These are phyloP conservation scores for Heliothis peltigera DNA, from an alignment of 2,888 invertebrate species.

Conservation along the genomic window DNA sequence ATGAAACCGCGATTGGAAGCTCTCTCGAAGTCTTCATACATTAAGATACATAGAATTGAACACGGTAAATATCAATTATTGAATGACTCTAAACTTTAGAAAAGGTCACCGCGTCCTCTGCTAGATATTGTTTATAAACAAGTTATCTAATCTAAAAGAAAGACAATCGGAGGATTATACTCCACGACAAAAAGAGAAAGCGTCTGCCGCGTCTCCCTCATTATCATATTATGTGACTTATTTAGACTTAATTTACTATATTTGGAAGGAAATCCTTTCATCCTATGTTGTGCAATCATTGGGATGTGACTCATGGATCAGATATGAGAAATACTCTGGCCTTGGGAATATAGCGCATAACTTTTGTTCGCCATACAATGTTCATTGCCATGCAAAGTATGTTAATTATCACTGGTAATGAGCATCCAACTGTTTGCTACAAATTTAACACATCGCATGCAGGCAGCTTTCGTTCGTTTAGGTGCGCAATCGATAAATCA, in stretches of 20 bases:
- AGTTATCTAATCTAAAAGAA: conserved; percentile 13
- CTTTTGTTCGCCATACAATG: conserved; percentile 67
- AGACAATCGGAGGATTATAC: conserved; percentile 20
- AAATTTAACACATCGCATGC: conserved; percentile 66
- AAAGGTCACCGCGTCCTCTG: not conserved
- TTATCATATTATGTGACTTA: conserved; percentile 34
- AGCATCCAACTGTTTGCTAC: conserved; percentile 66
- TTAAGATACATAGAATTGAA: too few relatives aligned
- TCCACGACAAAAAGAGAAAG: conserved; percentile 47
- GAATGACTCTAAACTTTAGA: not conserved
- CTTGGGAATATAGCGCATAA: conserved; percentile 70
- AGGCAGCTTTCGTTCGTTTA: conserved; percentile 51
- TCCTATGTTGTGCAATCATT: conserved; percentile 46
- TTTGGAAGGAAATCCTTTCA: conserved; percentile 44
- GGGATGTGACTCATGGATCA: conserved; percentile 66
- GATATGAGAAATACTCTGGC: conserved; percentile 62
- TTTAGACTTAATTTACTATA: conserved; percentile 10
- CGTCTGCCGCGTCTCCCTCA: conserved; percentile 11
- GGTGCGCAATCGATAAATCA: conserved; percentile 39
- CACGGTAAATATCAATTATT: too few relatives aligned
- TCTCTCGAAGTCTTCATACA: too few relatives aligned
- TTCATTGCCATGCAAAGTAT: conserved; percentile 75
- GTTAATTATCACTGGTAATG: conserved; percentile 81
- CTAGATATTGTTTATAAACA: conserved; percentile 14
- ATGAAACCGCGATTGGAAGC: too few relatives aligned